Percentiles rank a stretch among this genome's conserved stretches.
Evolutionary conservation across 1,140 invertebrate genomes (phyloP).

Genomic region (Asbolus verrucosus): DNA sequence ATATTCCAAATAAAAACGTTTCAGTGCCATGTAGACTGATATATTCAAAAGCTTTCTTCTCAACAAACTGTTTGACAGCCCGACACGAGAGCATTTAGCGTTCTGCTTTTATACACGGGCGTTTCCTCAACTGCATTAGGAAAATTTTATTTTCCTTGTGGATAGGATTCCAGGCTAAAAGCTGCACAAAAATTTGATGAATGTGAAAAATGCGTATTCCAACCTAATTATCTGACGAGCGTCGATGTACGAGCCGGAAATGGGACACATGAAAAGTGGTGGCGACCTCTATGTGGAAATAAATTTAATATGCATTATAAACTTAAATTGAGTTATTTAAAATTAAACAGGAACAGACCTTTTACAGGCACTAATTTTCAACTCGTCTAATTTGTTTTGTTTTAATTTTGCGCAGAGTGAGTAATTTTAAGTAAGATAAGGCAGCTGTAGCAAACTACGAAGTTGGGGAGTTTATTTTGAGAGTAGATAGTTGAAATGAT

Average conservation of each 20-base stretch:
- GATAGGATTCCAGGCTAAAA: slow-evolving; percentile 8
- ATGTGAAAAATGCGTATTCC: no score
- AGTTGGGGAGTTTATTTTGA: slow-evolving; percentile 7
- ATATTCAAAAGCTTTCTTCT: slow-evolving; percentile 4
- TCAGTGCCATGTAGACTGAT: neutral
- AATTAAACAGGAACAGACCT: slow-evolving; percentile 20
- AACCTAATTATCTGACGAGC: no score
- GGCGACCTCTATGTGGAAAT: no score
- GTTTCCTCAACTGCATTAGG: slow-evolving; percentile 8
- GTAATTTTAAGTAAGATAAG: slow-evolving; percentile 25
- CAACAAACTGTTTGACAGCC: neutral
- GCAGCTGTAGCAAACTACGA: slow-evolving; percentile 1
- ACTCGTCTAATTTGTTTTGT: slow-evolving; percentile 32
- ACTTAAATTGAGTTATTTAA: slow-evolving; percentile 30
- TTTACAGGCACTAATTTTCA: slow-evolving; percentile 20
- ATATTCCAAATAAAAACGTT: neutral
- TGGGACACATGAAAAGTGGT: no score
- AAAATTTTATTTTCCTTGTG: slow-evolving; percentile 5
- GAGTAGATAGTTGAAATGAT: slow-evolving; percentile 9
- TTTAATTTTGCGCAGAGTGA: slow-evolving; percentile 22
- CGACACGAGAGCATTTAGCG: no score
- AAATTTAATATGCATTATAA: slow-evolving; percentile 28
- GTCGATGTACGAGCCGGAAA: no score
- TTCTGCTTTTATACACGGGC: neutral
- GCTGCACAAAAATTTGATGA: neutral